phyloP scores from a whole-genome alignment of 2,797 vertebrate genomes.

The Microctenopoma steveboyesi region DNA sequence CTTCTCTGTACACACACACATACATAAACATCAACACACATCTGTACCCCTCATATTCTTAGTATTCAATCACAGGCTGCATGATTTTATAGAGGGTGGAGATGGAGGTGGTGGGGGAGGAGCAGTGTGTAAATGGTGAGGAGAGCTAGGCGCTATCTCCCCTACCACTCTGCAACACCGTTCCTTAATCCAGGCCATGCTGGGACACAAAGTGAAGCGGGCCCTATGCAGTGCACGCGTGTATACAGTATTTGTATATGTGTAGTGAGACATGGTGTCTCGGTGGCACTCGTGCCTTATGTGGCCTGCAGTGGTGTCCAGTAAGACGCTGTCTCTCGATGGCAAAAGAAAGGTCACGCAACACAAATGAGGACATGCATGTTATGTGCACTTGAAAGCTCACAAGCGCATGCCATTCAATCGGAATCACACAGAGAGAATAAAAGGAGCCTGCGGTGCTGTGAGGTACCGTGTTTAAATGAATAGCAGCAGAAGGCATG shows the following conservation, averaged over 20 bases:
- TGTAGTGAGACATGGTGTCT: conserved; percentile 48
- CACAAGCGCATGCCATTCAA: conserved; percentile 44
- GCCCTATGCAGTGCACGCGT: conserved; percentile 27
- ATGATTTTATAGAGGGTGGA: conserved; percentile 26
- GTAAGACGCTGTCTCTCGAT: conserved; percentile 41
- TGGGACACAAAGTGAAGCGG: conserved; percentile 77
- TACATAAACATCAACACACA: not conserved
- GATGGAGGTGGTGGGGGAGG: conserved; percentile 3
- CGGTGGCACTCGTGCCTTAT: conserved; percentile 65
- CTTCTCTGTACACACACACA: not conserved
- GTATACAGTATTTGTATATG: conserved; percentile 18
- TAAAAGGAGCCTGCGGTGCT: conserved; percentile 26
- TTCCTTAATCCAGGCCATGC: conserved; percentile 71
- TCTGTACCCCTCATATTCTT: conserved; percentile 12
- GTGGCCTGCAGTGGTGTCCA: conserved; percentile 61
- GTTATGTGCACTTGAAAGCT: conserved; percentile 53
- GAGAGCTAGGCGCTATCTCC: conserved; percentile 50
- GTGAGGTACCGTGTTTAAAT: conserved; percentile 8
- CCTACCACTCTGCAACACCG: conserved; percentile 41
- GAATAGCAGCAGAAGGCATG: conserved; percentile 2
- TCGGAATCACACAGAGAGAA: conserved; percentile 33
- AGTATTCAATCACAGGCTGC: conserved; percentile 31
- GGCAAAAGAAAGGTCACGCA: conserved; percentile 50
- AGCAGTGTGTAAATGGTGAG: conserved; percentile 42
- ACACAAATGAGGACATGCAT: conserved; percentile 41